phyloP scores from a whole-genome alignment of 2,113 vertebrate species.

The Laterallus jamaicensis region DNA sequence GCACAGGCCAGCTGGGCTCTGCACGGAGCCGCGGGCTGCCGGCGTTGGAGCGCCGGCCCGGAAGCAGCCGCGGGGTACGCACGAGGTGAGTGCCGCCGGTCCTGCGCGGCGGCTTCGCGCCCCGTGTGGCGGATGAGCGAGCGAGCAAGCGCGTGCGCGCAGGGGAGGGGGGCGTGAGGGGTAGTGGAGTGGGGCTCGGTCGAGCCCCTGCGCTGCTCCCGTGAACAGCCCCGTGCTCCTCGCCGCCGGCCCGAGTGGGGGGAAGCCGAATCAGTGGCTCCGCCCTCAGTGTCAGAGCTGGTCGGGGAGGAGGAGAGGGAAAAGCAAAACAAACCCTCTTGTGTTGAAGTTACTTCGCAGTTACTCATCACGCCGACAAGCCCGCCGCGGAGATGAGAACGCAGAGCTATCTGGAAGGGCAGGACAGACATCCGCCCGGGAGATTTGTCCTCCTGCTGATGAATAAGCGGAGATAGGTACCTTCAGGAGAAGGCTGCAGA shows the following conservation, averaged over 20 bases:
- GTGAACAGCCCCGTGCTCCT: not conserved
- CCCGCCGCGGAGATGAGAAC: constrained; percentile 1
- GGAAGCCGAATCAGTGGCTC: not conserved
- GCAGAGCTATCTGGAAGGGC: constrained; percentile 29
- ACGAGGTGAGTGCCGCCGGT: not conserved
- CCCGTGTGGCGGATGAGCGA: not conserved
- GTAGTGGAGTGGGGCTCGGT: too few species aligned
- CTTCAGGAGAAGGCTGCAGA: not conserved
- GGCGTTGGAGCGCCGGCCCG: not conserved
- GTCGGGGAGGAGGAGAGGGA: not conserved
- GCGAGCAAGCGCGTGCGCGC: too few species aligned
- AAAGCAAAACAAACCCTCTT: constrained; percentile 9
- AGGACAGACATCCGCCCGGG: constrained; percentile 2
- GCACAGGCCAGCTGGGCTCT: not conserved
- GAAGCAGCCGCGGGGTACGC: not conserved
- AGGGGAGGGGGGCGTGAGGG: too few species aligned
- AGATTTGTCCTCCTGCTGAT: constrained; percentile 37
- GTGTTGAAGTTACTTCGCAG: constrained; percentile 5
- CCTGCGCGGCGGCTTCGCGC: not conserved
- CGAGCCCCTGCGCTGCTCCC: not conserved
- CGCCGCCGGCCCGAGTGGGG: not conserved
- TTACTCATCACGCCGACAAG: constrained; percentile 52
- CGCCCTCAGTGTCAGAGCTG: not conserved
- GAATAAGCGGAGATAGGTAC: constrained; percentile 20
- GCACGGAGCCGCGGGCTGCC: not conserved